Percentiles rank a stretch among this genome's conserved stretches.
These are phyloP conservation scores for Tachysurus fulvidraco DNA, from an alignment of 2,113 vertebrate genomes.

Conservation along the genomic window DNA sequence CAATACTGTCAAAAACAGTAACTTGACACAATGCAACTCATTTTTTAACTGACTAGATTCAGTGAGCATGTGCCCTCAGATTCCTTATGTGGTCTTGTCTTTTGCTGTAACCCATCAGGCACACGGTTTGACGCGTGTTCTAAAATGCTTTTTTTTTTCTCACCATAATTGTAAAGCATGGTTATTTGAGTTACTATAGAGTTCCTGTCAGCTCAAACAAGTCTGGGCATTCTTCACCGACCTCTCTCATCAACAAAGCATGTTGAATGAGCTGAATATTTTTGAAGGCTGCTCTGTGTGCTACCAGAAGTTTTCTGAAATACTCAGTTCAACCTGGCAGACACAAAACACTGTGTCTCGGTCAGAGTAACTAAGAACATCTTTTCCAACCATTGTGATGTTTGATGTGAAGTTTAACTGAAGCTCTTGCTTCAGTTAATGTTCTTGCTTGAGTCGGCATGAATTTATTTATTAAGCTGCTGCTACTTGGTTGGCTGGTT, in stretches of 20 bases:
- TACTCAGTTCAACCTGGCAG: background rate
- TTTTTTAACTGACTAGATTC: background rate
- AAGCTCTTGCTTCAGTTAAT: background rate
- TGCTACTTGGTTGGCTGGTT: background rate
- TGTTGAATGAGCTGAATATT: background rate
- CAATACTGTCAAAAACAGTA: background rate
- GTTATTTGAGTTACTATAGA: background rate
- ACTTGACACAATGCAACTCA: background rate
- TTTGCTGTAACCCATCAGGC: background rate
- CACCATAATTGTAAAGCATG: background rate
- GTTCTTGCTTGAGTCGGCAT: background rate
- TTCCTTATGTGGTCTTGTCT: background rate
- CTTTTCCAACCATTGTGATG: background rate
- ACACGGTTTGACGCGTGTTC: background rate
- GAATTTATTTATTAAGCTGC: background rate
- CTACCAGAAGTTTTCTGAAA: background rate
- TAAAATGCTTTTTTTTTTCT: background rate
- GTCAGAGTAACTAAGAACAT: background rate
- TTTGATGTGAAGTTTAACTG: background rate
- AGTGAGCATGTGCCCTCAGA: background rate
- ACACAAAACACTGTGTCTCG: background rate
- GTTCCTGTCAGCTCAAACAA: background rate
- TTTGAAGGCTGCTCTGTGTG: background rate
- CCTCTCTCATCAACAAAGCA: background rate
- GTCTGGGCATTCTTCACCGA: background rate